Conservation (phyloP, 2,888 invertebrate species). For the Stratiomys singularior region DNA sequence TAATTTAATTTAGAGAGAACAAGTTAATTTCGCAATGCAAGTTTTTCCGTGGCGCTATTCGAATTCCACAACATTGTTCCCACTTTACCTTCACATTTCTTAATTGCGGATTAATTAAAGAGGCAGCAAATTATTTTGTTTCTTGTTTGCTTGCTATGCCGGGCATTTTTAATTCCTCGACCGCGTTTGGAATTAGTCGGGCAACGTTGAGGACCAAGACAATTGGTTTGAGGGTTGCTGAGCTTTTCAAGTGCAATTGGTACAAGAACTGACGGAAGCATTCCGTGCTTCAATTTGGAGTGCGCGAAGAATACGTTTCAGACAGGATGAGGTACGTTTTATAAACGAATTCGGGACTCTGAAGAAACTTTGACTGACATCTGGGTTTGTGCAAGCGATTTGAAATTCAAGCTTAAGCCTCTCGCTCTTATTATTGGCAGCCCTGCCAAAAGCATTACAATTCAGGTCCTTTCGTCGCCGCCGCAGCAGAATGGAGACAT, state of each 20-base stretch:
- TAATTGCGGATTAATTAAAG: conserved; percentile 45
- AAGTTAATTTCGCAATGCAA: conserved; percentile 42
- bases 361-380: too few species aligned
- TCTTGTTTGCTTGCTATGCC: conserved; percentile 41
- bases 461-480: background rate
- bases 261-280: too few species aligned
- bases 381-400: too few species aligned
- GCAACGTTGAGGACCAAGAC: background rate
- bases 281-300: too few species aligned
- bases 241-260: too few species aligned
- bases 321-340: too few species aligned
- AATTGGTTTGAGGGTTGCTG: background rate
- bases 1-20: conserved; percentile 46
- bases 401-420: too few species aligned
- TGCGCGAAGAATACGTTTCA: too few species aligned
- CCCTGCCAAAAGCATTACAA: background rate
- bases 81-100: conserved; percentile 41
- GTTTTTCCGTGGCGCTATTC: conserved; percentile 36
- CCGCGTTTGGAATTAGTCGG: conserved; percentile 9
- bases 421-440: background rate
- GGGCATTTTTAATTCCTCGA: conserved; percentile 23
- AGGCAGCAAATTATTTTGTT: conserved; percentile 43
- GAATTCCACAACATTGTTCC: conserved; percentile 33
- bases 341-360: too few species aligned
- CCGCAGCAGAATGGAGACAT: background rate